Percentiles rank a stretch among this genome's conserved stretches.
Evolutionary conservation across 2,797 vertebrate genomes (phyloP).

Genomic region (Masticophis lateralis): DNA sequence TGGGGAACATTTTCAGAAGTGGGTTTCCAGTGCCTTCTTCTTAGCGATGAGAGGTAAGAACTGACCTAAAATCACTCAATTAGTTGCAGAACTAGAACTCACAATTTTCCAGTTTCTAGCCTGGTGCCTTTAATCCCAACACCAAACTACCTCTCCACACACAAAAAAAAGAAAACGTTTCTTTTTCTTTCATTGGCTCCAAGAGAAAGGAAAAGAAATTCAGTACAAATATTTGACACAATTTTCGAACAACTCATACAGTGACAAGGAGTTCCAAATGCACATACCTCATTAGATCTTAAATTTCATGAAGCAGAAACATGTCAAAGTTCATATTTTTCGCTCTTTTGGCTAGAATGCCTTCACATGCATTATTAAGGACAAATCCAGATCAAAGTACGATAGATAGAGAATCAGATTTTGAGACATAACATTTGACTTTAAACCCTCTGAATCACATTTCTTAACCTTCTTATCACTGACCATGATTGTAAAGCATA

Average conservation of each 20-base stretch:
- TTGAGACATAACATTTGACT: not conserved
- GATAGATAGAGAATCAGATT: not conserved
- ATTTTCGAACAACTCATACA: not conserved
- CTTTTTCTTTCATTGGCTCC: not conserved
- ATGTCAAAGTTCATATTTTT: not conserved
- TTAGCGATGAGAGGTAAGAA: not conserved
- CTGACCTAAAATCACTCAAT: not conserved
- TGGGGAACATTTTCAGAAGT: not conserved
- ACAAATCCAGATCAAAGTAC: not conserved
- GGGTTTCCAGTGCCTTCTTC: not conserved
- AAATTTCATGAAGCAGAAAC: not conserved
- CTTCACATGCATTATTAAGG: not conserved
- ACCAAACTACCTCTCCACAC: not conserved
- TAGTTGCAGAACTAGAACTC: not conserved
- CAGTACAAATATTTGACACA: not conserved
- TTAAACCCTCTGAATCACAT: not conserved
- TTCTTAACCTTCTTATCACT: not conserved
- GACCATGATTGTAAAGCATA: not conserved
- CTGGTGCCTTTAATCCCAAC: not conserved
- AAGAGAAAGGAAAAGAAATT: not conserved
- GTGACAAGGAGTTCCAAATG: not conserved
- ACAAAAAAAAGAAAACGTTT: not conserved
- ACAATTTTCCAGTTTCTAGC: not conserved
- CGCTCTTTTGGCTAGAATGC: not conserved
- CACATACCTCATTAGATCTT: not conserved